phyloP scores from a whole-genome alignment of 2,888 invertebrate genomes.

The Leptopterna dolabrata region DNA sequence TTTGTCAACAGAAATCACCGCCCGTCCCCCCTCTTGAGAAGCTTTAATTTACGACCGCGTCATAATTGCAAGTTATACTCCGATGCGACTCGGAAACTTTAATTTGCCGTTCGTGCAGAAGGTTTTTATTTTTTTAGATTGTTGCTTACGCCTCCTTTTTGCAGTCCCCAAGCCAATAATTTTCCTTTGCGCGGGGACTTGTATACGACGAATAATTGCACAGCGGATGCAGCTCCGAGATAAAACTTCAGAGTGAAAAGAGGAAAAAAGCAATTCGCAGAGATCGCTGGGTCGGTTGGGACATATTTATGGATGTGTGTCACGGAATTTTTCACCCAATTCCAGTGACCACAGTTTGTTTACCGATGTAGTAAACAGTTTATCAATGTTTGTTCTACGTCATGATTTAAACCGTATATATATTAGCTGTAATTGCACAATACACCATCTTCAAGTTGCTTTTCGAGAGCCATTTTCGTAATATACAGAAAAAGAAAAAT shows the following conservation, averaged over 20 bases:
- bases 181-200: neutral
- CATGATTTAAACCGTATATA: neutral
- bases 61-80: slow-evolving; percentile 3
- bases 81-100: neutral
- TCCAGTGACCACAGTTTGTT: neutral
- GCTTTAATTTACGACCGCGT: neutral
- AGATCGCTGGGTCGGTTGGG: neutral
- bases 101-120: neutral
- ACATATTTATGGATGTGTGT: neutral
- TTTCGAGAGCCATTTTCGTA: neutral
- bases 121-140: neutral
- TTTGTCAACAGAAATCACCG: neutral
- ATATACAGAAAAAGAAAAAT: neutral
- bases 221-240: neutral
- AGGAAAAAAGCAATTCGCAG: neutral
- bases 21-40: neutral
- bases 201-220: slow-evolving; percentile 3
- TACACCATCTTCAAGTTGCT: no score
- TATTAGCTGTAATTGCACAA: neutral
- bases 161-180: neutral
- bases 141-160: neutral
- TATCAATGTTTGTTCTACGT: neutral
- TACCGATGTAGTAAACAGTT: neutral
- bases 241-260: neutral
- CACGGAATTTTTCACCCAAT: neutral